A percentile compares a stretch with the other conserved stretches of the same genome.
Conservation (phyloP, 2,888 invertebrate genomes). For the Cosmia trapezina region DNA sequence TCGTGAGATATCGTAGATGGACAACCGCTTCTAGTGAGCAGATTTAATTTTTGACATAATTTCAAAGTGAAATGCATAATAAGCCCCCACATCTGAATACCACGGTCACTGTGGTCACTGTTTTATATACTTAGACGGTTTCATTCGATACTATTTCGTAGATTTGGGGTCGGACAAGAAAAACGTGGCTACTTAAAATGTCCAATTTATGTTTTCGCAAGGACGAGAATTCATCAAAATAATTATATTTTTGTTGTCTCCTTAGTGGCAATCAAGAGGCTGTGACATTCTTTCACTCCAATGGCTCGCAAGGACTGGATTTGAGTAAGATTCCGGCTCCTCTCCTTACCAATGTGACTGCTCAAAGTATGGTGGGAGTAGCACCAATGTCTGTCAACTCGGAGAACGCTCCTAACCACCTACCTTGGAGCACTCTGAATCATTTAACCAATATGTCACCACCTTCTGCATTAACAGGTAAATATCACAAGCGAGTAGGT, state of each 20-base stretch:
- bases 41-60: neutral
- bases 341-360: conserved; percentile 83
- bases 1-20: no score
- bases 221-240: neutral
- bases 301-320: conserved; percentile 78
- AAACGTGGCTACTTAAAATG: neutral
- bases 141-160: neutral
- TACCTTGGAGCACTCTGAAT: conserved; percentile 69
- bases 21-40: neutral
- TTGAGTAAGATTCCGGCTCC: conserved; percentile 77
- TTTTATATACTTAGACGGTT: neutral
- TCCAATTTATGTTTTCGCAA: neutral
- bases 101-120: neutral
- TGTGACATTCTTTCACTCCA: conserved; percentile 80
- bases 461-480: conserved; percentile 35
- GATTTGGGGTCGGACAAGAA: neutral
- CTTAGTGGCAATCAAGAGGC: conserved; percentile 82
- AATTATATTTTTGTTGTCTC: conserved; percentile 16
- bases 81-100: neutral
- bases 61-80: neutral
- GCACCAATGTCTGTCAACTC: conserved; percentile 68
- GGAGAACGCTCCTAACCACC: conserved; percentile 23
- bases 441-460: conserved; percentile 52
- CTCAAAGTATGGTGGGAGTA: conserved; percentile 79
- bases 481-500: neutral